phyloP scores from a whole-genome alignment of 2,797 vertebrate species.

The Scolopax bukidnonensis region DNA sequence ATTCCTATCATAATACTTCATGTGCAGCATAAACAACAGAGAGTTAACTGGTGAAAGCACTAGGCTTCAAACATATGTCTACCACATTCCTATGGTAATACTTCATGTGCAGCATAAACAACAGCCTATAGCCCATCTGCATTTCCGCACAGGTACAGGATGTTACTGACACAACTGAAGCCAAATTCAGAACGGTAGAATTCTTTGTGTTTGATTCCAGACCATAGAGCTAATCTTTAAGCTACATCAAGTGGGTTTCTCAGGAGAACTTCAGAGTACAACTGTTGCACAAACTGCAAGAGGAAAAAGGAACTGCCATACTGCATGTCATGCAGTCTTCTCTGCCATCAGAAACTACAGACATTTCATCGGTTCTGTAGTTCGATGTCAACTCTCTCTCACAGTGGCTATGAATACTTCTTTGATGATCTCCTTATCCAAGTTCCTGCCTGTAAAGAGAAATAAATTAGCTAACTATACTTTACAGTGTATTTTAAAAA shows the following conservation, averaged over 20 bases:
- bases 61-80: neutral
- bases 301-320: neutral
- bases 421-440: conserved; percentile 88
- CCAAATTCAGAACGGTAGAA: neutral
- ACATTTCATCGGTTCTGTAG: neutral
- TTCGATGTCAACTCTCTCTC: conserved; percentile 38
- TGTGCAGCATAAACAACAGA: neutral
- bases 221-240: neutral
- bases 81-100: neutral
- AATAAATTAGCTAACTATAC: conserved; percentile 13
- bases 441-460: conserved; percentile 85
- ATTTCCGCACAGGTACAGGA: neutral
- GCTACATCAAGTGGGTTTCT: neutral
- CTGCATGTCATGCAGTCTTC: neutral
- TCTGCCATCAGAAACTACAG: neutral
- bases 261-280: conserved; percentile 2
- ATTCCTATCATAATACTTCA: neutral
- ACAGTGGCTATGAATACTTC: conserved; percentile 83
- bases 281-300: neutral
- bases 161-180: neutral
- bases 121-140: neutral
- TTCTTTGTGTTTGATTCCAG: neutral
- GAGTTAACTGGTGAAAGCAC: neutral
- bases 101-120: neutral
- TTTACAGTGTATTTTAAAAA: neutral